Base-by-base conservation (phyloP, 2,113 vertebrate species). In the Ibidorhyncha struthersii region DNA sequence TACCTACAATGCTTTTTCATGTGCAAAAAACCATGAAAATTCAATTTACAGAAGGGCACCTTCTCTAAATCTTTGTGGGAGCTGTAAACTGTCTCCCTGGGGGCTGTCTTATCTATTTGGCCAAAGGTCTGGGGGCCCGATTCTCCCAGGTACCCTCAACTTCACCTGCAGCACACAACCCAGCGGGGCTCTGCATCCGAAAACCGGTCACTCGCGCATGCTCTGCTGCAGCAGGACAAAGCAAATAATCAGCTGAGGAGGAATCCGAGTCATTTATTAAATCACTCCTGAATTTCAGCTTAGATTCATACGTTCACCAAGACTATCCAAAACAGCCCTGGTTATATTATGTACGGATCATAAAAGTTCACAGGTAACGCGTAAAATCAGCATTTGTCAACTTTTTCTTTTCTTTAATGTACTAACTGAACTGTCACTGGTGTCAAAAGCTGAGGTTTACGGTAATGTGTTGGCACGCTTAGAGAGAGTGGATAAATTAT, bases 21-120 rank as follows among this genome's bases (percentile, higher is more conserved):
- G 85, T 93, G 91, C 82, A 87, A 97, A 95, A 66, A 94, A 17
- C 71, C 77, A 59, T 32, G 61, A 36, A 76, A 80, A 71, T 94
- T 94, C 94, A 94, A 86, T 88, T 96, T 94, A 96, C 91, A 95
- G 86, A 90, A 90, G 52, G 69, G 38, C 43, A 79, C 59, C 66
- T 89, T 65, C 76, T 89, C 80, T 63, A 80, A 90, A 95, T 77
- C 73, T 66, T 61, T 0, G 0, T 8, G 49, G 70, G 40, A 56
- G 56, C 40, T 92, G 61, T 38, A 25, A 84, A 80, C 58, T 58
- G 58, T 89, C 59, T 88, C 66, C 66, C 71, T 2, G 3, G 53
- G 56, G 80, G 53, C 66, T 50, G 32, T 36, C 32, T 61, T 29
- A 66, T 12, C 67, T 82, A 26, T 67, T 89, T 89, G 93, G 88